Evolutionary conservation across 2,113 vertebrate genomes (phyloP).

Genomic region (Phalacrocorax carbo): DNA sequence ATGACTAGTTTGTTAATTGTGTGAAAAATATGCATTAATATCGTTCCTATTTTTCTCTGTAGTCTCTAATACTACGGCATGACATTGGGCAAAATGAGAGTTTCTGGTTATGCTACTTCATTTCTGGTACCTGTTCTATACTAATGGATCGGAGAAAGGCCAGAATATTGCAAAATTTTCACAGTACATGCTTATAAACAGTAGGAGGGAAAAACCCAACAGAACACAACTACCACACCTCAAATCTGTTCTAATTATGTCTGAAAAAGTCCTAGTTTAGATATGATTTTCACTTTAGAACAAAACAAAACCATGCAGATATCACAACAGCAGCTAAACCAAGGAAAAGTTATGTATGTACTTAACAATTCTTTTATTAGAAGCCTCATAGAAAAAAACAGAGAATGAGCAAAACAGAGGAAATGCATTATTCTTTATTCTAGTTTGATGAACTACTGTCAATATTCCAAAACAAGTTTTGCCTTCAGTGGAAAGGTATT

Average conservation of each 20-base stretch:
- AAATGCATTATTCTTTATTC: background rate
- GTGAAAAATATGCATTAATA: rapidly evolving
- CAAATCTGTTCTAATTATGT: background rate
- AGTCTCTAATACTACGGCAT: background rate
- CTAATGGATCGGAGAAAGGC: background rate
- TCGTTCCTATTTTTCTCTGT: background rate
- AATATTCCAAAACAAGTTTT: background rate
- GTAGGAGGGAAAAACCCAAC: background rate
- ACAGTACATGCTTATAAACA: background rate
- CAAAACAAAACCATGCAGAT: background rate
- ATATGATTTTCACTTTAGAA: background rate
- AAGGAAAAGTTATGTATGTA: background rate
- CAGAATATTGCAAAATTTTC: background rate
- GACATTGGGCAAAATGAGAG: background rate
- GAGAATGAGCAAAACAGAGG: background rate
- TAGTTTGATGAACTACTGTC: background rate
- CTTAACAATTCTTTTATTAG: background rate
- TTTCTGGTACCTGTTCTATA: background rate
- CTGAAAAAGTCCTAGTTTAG: background rate
- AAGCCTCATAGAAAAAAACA: background rate
- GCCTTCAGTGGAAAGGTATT: background rate
- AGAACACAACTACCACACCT: background rate
- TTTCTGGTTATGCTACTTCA: background rate
- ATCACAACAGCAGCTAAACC: background rate
- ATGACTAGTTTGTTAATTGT: background rate